These are phyloP conservation scores for Agapornis roseicollis DNA, from an alignment of 2,113 vertebrate genomes.

Conservation along the genomic window DNA sequence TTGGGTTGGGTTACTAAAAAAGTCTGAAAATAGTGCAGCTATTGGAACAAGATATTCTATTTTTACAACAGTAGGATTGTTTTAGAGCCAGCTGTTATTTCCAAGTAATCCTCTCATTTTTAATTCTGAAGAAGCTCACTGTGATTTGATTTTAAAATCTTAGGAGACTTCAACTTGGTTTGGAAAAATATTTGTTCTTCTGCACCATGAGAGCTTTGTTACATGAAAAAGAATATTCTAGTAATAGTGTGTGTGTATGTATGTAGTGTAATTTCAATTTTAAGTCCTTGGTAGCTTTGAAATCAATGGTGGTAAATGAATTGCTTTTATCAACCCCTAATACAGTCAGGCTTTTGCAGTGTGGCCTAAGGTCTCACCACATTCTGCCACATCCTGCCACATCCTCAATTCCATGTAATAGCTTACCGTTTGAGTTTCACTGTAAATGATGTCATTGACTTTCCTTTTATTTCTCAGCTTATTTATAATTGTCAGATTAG, in stretches of 20 bases:
- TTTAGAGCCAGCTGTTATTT: background rate
- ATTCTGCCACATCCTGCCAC: background rate
- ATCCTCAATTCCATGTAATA: background rate
- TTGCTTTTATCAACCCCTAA: background rate
- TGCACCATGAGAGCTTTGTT: background rate
- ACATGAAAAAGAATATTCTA: background rate
- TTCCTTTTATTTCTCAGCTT: background rate
- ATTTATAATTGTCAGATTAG: background rate
- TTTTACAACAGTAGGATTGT: background rate
- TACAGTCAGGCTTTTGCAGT: background rate
- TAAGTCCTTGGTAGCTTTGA: background rate
- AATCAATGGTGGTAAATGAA: background rate
- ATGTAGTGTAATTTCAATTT: background rate
- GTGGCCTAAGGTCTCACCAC: no score
- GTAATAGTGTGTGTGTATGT: background rate
- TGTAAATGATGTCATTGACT: background rate
- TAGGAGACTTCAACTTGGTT: background rate
- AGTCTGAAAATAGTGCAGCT: background rate
- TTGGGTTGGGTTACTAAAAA: background rate
- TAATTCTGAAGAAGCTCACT: background rate
- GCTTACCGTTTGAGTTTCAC: rapidly evolving
- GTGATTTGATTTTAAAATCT: background rate
- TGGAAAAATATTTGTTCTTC: background rate
- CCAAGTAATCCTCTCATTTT: background rate
- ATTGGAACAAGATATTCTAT: background rate